Percentiles rank a stretch among this genome's conserved stretches.
Conservation (phyloP, 2,113 vertebrate species). For the human region DNA sequence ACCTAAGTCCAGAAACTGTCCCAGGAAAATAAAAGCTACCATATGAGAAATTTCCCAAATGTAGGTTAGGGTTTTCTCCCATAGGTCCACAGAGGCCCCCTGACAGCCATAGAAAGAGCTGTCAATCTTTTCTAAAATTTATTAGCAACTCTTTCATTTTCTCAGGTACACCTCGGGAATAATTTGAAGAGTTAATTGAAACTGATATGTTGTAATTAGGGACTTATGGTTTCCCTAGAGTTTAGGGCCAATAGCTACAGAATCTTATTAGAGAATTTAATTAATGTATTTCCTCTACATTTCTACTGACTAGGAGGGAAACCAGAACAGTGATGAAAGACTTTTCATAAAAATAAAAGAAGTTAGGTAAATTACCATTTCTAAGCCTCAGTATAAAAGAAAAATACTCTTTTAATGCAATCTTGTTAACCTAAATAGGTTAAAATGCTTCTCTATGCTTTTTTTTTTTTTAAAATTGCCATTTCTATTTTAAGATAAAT, state of each 20-base stretch:
- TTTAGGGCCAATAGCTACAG: conserved; percentile 57
- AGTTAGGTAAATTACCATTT: conserved; percentile 35
- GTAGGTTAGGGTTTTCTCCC: background rate
- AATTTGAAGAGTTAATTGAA: conserved; percentile 74
- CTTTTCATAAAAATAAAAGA: conserved; percentile 31
- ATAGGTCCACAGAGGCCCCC: background rate
- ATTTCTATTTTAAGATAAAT: conserved; percentile 41
- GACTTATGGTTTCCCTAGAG: conserved; percentile 70
- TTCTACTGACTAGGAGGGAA: conserved; percentile 57
- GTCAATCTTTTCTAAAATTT: conserved; percentile 63
- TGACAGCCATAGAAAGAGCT: conserved; percentile 34
- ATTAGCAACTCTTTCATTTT: conserved; percentile 57
- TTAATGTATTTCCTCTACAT: conserved; percentile 68
- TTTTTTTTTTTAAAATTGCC: background rate
- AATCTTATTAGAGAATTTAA: conserved; percentile 77
- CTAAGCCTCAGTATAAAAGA: conserved; percentile 31
- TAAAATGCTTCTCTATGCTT: background rate
- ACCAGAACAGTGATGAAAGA: conserved; percentile 25
- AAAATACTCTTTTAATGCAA: conserved; percentile 38
- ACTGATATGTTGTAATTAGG: conserved; percentile 72
- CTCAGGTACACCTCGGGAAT: conserved; percentile 59
- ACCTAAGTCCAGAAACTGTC: background rate
- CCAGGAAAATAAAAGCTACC: background rate
- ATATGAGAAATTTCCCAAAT: background rate
- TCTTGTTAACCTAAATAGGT: conserved; percentile 43